Conservation (phyloP, 2,888 invertebrate species). For the Athalia circularis region DNA sequence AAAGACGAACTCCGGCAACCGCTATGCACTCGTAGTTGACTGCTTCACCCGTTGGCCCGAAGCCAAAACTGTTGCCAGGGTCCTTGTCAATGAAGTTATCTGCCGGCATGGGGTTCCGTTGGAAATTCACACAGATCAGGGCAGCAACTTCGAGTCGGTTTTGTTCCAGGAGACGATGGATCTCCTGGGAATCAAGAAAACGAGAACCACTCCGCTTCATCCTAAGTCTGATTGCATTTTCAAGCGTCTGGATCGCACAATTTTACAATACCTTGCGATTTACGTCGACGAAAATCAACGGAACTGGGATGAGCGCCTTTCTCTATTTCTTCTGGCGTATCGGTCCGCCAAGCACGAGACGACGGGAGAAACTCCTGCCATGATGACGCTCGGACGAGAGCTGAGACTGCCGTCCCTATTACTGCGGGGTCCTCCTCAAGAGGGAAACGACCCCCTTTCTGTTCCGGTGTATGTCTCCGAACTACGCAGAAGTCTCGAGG, state of each 20-base stretch:
- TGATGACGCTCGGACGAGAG: constrained; percentile 52
- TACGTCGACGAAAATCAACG: constrained; percentile 35
- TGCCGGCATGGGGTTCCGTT: background rate
- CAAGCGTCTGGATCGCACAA: constrained; percentile 57
- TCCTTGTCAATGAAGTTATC: background rate
- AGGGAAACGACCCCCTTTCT: no score
- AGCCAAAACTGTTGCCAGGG: background rate
- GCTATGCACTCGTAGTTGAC: background rate
- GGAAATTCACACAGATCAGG: background rate
- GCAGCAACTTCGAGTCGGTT: background rate
- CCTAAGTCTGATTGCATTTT: constrained; percentile 63
- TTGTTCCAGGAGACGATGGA: background rate
- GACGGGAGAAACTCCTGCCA: constrained; percentile 51
- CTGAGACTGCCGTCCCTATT: constrained; percentile 48
- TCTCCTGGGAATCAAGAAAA: constrained; percentile 52
- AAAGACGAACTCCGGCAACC: background rate
- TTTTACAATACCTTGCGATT: constrained; percentile 53
- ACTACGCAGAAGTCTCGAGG: no score
- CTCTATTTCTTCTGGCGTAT: background rate
- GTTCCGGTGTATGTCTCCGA: no score
- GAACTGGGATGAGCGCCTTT: constrained; percentile 48
- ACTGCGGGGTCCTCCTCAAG: no score
- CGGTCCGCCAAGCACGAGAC: constrained; percentile 47
- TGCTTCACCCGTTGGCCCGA: constrained; percentile 5
- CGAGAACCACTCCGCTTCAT: constrained; percentile 57